Evolutionary conservation across 1,140 invertebrate species (phyloP).

Genomic region (Drosophila pseudoananassae): DNA sequence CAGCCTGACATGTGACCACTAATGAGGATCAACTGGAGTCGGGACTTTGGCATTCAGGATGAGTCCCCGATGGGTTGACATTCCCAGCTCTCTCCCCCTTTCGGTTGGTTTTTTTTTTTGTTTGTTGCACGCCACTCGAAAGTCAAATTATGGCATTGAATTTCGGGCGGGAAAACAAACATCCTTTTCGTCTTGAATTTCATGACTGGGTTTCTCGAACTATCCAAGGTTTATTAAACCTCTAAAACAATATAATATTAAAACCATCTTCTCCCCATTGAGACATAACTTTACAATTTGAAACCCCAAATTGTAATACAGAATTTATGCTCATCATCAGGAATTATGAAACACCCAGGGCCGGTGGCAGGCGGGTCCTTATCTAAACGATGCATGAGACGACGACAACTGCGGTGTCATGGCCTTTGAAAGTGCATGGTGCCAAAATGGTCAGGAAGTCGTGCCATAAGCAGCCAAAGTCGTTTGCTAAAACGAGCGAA

Average conservation of each 20-base stretch:
- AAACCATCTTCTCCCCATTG: too few species aligned
- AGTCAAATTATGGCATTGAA: constrained; percentile 73
- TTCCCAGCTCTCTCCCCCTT: constrained; percentile 5
- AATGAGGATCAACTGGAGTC: constrained; percentile 76
- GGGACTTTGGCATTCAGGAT: constrained; percentile 6
- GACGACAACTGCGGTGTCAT: constrained; percentile 28
- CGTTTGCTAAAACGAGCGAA: constrained; percentile 50
- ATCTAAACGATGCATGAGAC: constrained; percentile 60
- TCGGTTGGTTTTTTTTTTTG: constrained; percentile 10
- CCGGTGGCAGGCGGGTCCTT: constrained; percentile 21
- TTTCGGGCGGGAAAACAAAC: constrained; percentile 49
- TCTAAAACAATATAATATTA: too few species aligned
- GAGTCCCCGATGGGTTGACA: constrained; percentile 14
- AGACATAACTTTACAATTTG: background rate
- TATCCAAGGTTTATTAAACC: background rate
- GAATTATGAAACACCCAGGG: constrained; percentile 22
- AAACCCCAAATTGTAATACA: background rate
- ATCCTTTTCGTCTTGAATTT: constrained; percentile 61
- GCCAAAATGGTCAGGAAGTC: constrained; percentile 61
- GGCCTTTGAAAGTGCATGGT: constrained; percentile 28
- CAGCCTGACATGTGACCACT: constrained; percentile 77
- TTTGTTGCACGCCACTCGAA: constrained; percentile 63
- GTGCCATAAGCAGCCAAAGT: constrained; percentile 56
- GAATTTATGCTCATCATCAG: constrained; percentile 11
- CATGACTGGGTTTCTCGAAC: background rate